Conservation (phyloP, 2,888 invertebrate species). For the Caenorhabditis virilis region DNA sequence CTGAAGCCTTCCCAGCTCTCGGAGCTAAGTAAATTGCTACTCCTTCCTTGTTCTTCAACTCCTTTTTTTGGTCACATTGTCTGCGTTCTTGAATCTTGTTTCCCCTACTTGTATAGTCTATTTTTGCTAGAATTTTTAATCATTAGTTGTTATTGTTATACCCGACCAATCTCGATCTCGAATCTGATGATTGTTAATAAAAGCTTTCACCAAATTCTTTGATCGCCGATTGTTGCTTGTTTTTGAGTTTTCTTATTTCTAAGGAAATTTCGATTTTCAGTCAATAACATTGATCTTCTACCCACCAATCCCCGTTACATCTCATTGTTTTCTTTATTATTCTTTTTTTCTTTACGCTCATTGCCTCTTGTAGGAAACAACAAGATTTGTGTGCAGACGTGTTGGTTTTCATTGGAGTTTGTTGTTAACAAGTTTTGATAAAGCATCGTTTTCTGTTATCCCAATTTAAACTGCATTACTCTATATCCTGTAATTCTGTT, state of each 20-base stretch:
- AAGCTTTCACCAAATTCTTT: conserved; percentile 14
- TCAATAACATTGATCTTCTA: conserved; percentile 31
- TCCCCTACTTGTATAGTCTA: conserved; percentile 14
- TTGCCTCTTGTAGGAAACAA: conserved; percentile 27
- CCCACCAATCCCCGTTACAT: conserved; percentile 17
- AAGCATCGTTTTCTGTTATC: conserved; percentile 39
- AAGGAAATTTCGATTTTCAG: no score
- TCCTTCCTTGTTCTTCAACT: conserved; percentile 14
- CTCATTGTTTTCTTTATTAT: conserved; percentile 17
- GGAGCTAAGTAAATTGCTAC: conserved; percentile 40
- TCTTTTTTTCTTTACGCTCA: conserved; percentile 8
- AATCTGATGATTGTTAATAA: conserved; percentile 29
- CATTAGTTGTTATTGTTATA: conserved; percentile 41
- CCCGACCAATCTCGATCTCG: conserved; percentile 35
- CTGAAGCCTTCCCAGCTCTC: conserved; percentile 63
- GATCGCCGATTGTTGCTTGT: conserved; percentile 41
- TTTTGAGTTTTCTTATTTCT: conserved; percentile 16
- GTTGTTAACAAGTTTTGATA: conserved; percentile 46
- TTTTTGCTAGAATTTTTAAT: conserved; percentile 11
- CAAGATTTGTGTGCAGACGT: conserved; percentile 27
- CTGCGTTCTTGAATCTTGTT: conserved; percentile 32
- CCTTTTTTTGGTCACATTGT: conserved; percentile 12
- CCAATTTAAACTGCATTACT: conserved; percentile 5
- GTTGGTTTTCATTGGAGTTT: conserved; percentile 32
- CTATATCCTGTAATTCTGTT: conserved; percentile 19